Percentiles rank a stretch among this genome's conserved stretches.
These are phyloP conservation scores for Catharus ustulatus DNA, from an alignment of 2,797 vertebrate genomes.

Conservation along the genomic window DNA sequence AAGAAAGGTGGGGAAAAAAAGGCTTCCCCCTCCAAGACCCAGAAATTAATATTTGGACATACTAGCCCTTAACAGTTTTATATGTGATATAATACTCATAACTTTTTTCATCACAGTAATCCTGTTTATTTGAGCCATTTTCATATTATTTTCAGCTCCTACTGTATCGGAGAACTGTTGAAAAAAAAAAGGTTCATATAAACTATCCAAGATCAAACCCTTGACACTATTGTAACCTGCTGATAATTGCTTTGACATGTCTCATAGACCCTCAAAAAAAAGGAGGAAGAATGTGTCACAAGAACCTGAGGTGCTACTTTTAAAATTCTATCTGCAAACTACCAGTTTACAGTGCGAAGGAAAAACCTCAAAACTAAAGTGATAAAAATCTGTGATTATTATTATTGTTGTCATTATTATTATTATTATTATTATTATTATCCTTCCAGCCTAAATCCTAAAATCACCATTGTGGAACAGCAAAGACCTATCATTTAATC, in stretches of 20 bases:
- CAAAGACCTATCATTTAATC: neutral
- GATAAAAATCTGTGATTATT: neutral
- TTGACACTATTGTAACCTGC: neutral
- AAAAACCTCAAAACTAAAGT: neutral
- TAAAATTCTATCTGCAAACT: slow-evolving; percentile 31
- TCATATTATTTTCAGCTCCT: neutral
- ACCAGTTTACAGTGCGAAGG: neutral
- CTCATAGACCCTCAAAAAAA: slow-evolving; percentile 33
- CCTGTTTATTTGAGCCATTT: neutral
- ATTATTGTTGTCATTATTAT: too few relatives aligned
- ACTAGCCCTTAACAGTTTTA: neutral
- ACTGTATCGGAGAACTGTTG: neutral
- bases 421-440: neutral
- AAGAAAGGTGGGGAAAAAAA: accelerated
- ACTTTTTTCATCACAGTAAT: neutral
- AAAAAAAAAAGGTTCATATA: neutral
- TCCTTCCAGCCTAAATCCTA: neutral
- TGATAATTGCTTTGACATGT: slow-evolving; percentile 25
- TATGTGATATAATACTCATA: neutral
- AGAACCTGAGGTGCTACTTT: neutral
- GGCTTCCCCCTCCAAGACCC: neutral
- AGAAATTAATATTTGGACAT: neutral
- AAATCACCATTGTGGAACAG: neutral
- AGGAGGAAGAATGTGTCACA: neutral
- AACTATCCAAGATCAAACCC: neutral